These are phyloP conservation scores for Aurelia aurita complex sp. Pacific DNA, from an alignment of 30 jellyfish, hydroid and myxozoan species.

Conservation along the genomic window DNA sequence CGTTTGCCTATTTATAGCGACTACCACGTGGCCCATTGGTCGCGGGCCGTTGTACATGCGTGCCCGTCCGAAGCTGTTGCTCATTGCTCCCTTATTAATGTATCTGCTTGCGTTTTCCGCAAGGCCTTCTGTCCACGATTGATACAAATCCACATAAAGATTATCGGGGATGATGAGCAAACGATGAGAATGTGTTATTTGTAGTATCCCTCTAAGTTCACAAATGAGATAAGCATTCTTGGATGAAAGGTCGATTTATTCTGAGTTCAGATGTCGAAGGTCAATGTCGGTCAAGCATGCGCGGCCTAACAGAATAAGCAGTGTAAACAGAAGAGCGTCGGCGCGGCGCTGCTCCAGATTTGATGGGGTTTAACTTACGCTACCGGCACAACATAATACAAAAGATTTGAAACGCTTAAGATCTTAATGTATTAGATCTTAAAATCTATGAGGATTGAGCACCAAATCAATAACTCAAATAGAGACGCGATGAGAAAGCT, in stretches of 20 bases:
- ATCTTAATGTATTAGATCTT: slow-evolving; percentile 61
- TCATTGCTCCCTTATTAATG: no score
- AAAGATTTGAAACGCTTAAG: slow-evolving; percentile 65
- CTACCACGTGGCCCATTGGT: no score
- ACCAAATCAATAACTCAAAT: slow-evolving; percentile 73
- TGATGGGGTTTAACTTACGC: slow-evolving; percentile 53
- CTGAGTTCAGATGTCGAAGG: slow-evolving; percentile 50
- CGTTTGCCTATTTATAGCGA: no score
- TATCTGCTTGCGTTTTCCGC: no score
- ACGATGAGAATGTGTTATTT: no score
- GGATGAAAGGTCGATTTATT: slow-evolving; percentile 25
- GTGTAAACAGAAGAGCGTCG: slow-evolving; percentile 54
- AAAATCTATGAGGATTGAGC: slow-evolving; percentile 68
- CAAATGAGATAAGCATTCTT: no score
- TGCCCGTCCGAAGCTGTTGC: no score
- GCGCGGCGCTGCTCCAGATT: slow-evolving; percentile 79
- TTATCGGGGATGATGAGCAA: slow-evolving; percentile 36
- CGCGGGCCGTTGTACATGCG: no score
- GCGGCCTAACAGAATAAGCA: slow-evolving; percentile 30
- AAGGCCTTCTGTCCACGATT: slow-evolving; percentile 19
- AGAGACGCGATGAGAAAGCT: slow-evolving; percentile 32
- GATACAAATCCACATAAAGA: slow-evolving; percentile 32
- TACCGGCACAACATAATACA: slow-evolving; percentile 66
- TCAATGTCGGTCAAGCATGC: slow-evolving; percentile 30
- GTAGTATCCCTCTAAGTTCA: no score